Evolutionary conservation across 2,797 vertebrate genomes (phyloP), one percentile per base, ranked within the genome.

Genomic region (Tangara arthus): DNA sequence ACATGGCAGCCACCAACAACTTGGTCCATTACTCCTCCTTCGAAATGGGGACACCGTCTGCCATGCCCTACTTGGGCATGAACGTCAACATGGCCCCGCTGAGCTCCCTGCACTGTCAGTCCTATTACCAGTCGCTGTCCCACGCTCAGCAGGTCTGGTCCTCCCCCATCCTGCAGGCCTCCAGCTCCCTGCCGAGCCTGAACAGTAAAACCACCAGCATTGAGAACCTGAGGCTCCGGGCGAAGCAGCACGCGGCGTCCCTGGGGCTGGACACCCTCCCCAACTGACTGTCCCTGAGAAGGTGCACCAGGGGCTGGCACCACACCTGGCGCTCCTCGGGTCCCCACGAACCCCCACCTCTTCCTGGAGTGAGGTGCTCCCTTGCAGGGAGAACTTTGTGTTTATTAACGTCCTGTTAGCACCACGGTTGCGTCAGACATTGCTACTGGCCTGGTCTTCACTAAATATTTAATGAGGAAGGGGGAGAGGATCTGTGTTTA

Each of bases 201-300:
- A 99, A 99, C 98, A 99, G 99, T 99, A 99, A 99, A 98, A 99
- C 99, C 6, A 99, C 99, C 1, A 99, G 99, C 97, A 99, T 99
- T 8, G 99, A 99, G 97, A 99, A 99, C 97, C 98, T 99, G 68
- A 98, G 99, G 79, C 98, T 99, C 90, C 98, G 99, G 94, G 99
- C 99, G 49, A 99, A 99, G 98, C 99, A 99, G 97, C 99, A 99
- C 0, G 99, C 99, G 0, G 99, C 99, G 3, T 99, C 99, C 18
- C 98, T 99, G 94, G 99, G 99, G 93, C 96, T 99, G 72, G 99
- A 99, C 96, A 99, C 98, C 3, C 98, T 99, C 75, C 99, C 99
- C 95, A 99, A 99, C 98, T 99, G 98, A 99, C 90, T 73, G 72
- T 7, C 65, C 92, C 26, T 0, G 16, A 37, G 89, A 79, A 52